A percentile compares a stretch with the other conserved stretches of the same genome.
These are phyloP conservation scores for Furcifer pardalis DNA, from an alignment of 2,797 vertebrate genomes.

Conservation along the genomic window DNA sequence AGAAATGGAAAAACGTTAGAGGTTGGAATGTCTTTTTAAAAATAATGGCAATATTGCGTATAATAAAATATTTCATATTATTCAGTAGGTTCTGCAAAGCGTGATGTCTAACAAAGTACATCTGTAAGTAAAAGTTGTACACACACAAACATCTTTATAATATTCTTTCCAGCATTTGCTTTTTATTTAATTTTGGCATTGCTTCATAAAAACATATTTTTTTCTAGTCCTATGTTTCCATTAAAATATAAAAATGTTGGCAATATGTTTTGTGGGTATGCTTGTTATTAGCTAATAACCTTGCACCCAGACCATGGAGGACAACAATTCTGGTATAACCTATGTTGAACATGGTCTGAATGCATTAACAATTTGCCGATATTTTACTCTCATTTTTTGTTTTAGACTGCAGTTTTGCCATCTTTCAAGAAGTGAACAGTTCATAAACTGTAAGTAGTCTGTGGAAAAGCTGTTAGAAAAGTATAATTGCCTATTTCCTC, in stretches of 20 bases:
- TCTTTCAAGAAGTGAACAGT: slow-evolving; percentile 49
- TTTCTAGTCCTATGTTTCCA: not conserved
- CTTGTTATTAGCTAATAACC: not conserved
- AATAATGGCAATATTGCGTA: too few relatives aligned
- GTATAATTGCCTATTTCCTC: slow-evolving; percentile 21
- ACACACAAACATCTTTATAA: not conserved
- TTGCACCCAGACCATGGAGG: slow-evolving; percentile 37
- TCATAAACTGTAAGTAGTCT: slow-evolving; percentile 41
- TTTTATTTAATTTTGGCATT: slow-evolving; percentile 28
- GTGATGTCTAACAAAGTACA: slow-evolving; percentile 4
- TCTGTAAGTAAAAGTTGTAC: slow-evolving; percentile 4
- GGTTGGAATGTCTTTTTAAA: too few relatives aligned
- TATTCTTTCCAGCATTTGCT: slow-evolving; percentile 26
- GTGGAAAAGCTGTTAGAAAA: slow-evolving; percentile 23
- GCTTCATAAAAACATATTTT: not conserved
- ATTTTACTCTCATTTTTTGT: slow-evolving; percentile 42
- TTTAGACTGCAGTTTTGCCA: slow-evolving; percentile 49
- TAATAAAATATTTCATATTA: not conserved
- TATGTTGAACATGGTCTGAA: not conserved
- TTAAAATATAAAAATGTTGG: slow-evolving; percentile 18
- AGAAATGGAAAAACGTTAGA: too few relatives aligned
- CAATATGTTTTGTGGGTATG: not conserved
- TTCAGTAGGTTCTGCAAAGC: not conserved
- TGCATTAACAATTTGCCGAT: slow-evolving; percentile 12
- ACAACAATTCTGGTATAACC: slow-evolving; percentile 12